phyloP scores from a whole-genome alignment of 2,797 vertebrate species.

The Champsocephalus gunnari region DNA sequence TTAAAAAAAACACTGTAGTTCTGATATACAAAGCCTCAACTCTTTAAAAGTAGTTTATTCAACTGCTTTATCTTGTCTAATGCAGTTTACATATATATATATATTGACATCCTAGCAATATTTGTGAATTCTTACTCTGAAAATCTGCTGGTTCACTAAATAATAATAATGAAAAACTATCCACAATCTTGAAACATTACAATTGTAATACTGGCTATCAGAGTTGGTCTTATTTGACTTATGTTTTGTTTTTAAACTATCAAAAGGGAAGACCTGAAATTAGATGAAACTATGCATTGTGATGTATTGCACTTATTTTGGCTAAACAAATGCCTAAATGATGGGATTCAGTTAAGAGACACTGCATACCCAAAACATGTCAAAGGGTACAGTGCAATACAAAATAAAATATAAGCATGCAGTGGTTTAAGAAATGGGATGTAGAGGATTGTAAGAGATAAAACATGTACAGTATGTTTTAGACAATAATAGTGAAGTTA shows the following conservation, averaged over 20 bases:
- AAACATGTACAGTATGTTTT: constrained; percentile 37
- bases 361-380: constrained; percentile 2
- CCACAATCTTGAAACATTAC: constrained; percentile 28
- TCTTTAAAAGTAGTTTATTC: constrained; percentile 47
- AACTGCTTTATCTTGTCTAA: constrained; percentile 64
- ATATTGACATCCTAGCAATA: constrained; percentile 59
- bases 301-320: constrained; percentile 44
- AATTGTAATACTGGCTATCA: constrained; percentile 19
- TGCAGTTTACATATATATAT: constrained; percentile 63
- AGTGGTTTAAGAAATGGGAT: constrained; percentile 16
- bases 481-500: constrained; percentile 41
- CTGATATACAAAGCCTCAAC: constrained; percentile 40
- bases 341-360: constrained; percentile 15
- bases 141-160: constrained; percentile 60
- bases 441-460: constrained; percentile 19
- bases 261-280: constrained; percentile 23
- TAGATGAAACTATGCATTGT: constrained; percentile 37
- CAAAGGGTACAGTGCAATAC: not conserved
- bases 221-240: constrained; percentile 18
- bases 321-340: constrained; percentile 11
- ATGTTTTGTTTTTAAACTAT: constrained; percentile 30
- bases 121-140: constrained; percentile 55
- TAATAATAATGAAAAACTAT: constrained; percentile 39
- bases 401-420: constrained; percentile 28
- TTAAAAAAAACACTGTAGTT: constrained; percentile 41